A percentile compares a stretch with the other conserved stretches of the same genome.
Conservation (phyloP, 2,113 vertebrate species). For the Scomber japonicus region DNA sequence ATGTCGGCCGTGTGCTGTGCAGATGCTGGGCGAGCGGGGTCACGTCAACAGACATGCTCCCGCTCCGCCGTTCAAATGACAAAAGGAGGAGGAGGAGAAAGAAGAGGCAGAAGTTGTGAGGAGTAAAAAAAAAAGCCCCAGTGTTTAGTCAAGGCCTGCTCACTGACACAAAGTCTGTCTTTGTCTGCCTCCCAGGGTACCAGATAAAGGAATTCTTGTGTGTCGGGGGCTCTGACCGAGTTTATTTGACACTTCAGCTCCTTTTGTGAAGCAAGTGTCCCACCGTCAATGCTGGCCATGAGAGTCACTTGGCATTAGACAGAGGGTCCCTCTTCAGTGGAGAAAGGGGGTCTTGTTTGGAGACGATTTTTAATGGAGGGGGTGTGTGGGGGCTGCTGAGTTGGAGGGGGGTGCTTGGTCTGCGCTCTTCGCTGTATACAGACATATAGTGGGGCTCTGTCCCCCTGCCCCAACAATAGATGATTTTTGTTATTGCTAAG, state of each 20-base stretch:
- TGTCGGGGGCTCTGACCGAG: conserved; percentile 87
- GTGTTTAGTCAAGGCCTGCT: conserved; percentile 87
- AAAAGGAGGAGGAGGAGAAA: conserved; percentile 77
- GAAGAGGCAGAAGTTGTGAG: conserved; percentile 72
- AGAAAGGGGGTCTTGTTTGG: conserved; percentile 96
- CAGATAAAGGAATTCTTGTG: conserved; percentile 95
- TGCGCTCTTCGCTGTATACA: conserved; percentile 69
- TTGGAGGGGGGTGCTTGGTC: conserved; percentile 61
- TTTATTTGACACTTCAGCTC: conserved; percentile 95
- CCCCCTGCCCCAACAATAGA: conserved; percentile 86
- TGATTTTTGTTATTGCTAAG: conserved; percentile 86
- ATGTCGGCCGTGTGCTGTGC: conserved; percentile 48
- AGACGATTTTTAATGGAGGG: conserved; percentile 90
- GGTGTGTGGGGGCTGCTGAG: conserved; percentile 74
- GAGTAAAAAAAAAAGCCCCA: conserved; percentile 74
- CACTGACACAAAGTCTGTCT: conserved; percentile 90
- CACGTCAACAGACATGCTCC: conserved; percentile 69
- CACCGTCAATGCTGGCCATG: conserved; percentile 93
- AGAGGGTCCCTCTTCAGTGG: conserved; percentile 96
- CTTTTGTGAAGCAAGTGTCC: conserved; percentile 94
- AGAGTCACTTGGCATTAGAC: conserved; percentile 95
- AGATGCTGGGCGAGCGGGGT: conserved; percentile 56
- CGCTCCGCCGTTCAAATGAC: conserved; percentile 67
- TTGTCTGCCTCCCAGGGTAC: conserved; percentile 89
- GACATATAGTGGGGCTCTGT: conserved; percentile 94